phyloP scores from a whole-genome alignment of 2,113 vertebrate genomes.

The Apodemus speciosus region DNA sequence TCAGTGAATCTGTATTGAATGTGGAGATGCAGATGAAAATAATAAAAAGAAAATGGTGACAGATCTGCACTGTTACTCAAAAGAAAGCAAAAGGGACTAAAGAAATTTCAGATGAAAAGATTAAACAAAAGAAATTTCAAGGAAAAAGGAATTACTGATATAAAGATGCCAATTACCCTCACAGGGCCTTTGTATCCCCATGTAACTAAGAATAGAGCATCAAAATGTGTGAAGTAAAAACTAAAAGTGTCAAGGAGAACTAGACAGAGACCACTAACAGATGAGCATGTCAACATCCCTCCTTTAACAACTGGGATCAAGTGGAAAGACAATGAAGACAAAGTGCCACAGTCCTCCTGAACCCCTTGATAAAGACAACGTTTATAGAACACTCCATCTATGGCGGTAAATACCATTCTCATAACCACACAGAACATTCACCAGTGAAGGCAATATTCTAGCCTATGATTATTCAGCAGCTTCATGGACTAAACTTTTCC shows the following conservation, averaged over 20 bases:
- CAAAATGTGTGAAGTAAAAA: background rate
- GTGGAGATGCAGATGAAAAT: background rate
- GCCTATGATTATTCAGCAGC: background rate
- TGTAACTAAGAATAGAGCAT: background rate
- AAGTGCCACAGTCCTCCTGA: background rate
- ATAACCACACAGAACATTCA: background rate
- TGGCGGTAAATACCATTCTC: background rate
- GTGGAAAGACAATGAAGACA: background rate
- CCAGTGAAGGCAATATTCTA: background rate
- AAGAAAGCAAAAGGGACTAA: background rate
- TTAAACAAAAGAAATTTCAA: background rate
- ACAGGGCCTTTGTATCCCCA: background rate
- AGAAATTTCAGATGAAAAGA: background rate
- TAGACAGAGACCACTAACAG: background rate
- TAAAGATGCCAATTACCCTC: background rate
- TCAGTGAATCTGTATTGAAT: background rate
- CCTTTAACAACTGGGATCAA: background rate
- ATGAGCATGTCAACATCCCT: background rate
- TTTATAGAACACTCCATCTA: background rate
- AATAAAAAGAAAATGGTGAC: background rate
- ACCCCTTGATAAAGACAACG: background rate
- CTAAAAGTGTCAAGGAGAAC: background rate
- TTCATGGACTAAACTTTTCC: background rate
- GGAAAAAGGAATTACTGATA: background rate
- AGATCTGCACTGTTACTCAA: background rate